phyloP scores from a whole-genome alignment of 2,888 invertebrate species.

The Drepanosiphum platanoidis region DNA sequence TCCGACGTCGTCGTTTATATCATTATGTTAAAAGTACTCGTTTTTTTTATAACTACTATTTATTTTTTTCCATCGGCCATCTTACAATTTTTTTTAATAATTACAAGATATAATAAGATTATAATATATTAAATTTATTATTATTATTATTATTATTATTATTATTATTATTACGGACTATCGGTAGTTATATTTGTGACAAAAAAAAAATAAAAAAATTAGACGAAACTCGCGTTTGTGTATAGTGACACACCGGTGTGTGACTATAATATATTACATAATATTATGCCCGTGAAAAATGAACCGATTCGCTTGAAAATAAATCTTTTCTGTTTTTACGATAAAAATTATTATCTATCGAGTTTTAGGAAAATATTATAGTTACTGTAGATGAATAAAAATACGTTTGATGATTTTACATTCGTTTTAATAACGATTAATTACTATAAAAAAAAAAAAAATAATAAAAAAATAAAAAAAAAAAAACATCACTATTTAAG shows the following conservation, averaged over 20 bases:
- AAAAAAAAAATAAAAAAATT: neutral
- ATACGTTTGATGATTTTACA: slow-evolving; percentile 9
- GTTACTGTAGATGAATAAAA: neutral
- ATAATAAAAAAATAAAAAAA: no score
- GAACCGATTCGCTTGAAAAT: slow-evolving; percentile 29
- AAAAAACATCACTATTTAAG: slow-evolving; percentile 17
- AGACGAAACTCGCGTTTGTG: slow-evolving; percentile 8
- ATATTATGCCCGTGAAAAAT: neutral
- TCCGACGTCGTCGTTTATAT: no score
- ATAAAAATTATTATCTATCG: neutral
- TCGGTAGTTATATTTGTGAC: neutral
- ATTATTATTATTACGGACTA: neutral
- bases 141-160: slow-evolving; percentile 34
- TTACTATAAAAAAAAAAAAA: no score
- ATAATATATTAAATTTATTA: slow-evolving; percentile 31
- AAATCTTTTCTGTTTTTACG: slow-evolving; percentile 14
- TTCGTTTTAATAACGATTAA: slow-evolving; percentile 17
- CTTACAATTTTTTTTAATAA: slow-evolving; percentile 13
- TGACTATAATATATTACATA: no score
- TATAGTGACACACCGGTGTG: neutral
- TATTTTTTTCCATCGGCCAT: slow-evolving; percentile 18
- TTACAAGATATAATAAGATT: slow-evolving; percentile 3
- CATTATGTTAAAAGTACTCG: neutral
- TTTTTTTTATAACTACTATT: slow-evolving; percentile 3
- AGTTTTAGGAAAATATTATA: slow-evolving; percentile 2